Base-by-base conservation (phyloP, 92 coral and sea anemone species). In the Phenganax marumi region DNA sequence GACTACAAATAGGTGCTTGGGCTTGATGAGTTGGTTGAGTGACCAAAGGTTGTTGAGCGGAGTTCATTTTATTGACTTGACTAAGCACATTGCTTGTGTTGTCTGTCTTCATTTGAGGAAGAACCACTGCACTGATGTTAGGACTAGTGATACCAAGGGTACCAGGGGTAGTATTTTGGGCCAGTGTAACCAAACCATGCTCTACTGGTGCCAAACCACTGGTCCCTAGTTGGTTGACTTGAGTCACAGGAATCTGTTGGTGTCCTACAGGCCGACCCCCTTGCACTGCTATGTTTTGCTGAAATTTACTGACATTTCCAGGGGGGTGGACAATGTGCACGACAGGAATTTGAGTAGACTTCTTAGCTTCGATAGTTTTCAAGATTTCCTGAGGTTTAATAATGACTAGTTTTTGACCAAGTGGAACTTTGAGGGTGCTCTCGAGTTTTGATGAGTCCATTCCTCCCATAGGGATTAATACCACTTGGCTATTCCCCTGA, bases 351-450 rank as follows among this genome's bases (percentile, higher is more conserved):
- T 19, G 47, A 22, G 47, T 17, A 10, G 52, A n/a, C 21, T 78
- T 78, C 52, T 78, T 61, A 24, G 22, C 73, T 48, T 62, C 72
- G 2, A 61, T 50, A 7, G 55, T 39, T 50, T 60, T 78, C 24
- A 78, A 3, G 58, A 78, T 18, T 25, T 78, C 83, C 43, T 78
- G 39, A 13, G 83, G 73, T 50, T 78, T 78, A 16, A 78, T 78
- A 24, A 78, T 60, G 46, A 78, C 55, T 4, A 78, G 65, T 57
- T 78, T 78, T 21, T 78, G 83, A 21, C 83, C 83, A 3, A 52
- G 13, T 2, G 83, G 83, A 14, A 78, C 83, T 43, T 78, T 78
- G 50, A 78, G 49, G 12, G 21, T 60, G 26, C 46, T 48, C 63
- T 61, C 55, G 8, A 78, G 73, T 12, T n/a, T 61, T 16, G 60